phyloP scores from a whole-genome alignment of 2,797 vertebrate species.

The Alosa sapidissima region DNA sequence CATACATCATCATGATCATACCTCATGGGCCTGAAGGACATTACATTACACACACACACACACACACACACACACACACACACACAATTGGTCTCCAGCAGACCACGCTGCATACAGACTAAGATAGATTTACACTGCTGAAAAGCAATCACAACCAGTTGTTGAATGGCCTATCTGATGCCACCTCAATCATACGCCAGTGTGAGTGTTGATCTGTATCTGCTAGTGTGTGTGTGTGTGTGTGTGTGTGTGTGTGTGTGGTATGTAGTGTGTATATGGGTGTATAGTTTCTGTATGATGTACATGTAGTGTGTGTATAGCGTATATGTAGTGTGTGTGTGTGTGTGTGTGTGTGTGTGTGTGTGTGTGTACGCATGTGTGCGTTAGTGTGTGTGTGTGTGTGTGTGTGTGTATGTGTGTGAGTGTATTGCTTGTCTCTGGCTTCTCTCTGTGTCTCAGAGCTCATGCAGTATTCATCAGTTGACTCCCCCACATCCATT shows the following conservation, averaged over 20 bases:
- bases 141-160: constrained; percentile 13
- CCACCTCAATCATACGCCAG: background rate
- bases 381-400: background rate
- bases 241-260: background rate
- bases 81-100: background rate
- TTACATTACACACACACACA: background rate
- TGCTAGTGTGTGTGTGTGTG: background rate
- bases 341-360: background rate
- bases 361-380: background rate
- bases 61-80: background rate
- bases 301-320: background rate
- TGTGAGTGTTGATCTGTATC: background rate
- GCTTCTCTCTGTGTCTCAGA: background rate
- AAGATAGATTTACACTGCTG: background rate
- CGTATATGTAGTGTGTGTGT: background rate
- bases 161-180: constrained; percentile 1
- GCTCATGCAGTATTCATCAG: background rate
- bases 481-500: background rate
- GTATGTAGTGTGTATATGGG: background rate
- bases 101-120: background rate
- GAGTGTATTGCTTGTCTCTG: background rate
- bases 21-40: too few species aligned
- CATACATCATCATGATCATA: too few species aligned
- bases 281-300: background rate
- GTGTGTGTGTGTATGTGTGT: background rate